phyloP scores from a whole-genome alignment of 2,888 invertebrate genomes.

The Camptogramma bilineatum region DNA sequence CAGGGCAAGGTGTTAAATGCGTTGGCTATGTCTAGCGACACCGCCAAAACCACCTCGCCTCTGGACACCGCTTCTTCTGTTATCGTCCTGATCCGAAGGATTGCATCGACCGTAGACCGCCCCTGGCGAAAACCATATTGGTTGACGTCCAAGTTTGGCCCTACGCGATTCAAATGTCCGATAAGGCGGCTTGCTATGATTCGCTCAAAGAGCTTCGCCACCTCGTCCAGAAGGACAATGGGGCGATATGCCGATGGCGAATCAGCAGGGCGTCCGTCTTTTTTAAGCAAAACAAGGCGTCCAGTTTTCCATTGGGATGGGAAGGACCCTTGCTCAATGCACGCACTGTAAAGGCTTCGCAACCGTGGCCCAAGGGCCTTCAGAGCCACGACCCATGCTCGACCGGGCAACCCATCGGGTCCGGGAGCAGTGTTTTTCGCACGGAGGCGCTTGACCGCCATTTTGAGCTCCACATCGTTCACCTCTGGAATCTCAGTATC shows the following conservation, averaged over 20 bases:
- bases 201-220: not conserved
- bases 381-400: not conserved
- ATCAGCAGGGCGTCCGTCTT: not conserved
- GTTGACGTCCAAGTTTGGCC: not conserved
- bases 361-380: not conserved
- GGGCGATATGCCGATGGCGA: not conserved
- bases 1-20: not conserved
- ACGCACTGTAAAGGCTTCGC: not conserved
- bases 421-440: not conserved
- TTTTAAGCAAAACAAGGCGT: not conserved
- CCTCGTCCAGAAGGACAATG: not conserved
- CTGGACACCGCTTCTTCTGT: not conserved
- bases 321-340: not conserved
- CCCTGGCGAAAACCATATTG: not conserved
- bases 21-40: not conserved
- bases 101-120: not conserved
- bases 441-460: not conserved
- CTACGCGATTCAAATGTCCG: not conserved
- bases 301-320: not conserved
- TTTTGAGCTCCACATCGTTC: not conserved
- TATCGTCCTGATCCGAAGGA: not conserved
- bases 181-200: not conserved
- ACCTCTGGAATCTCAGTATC: not conserved
- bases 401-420: not conserved
- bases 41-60: not conserved